These are phyloP conservation scores for Caranx ignobilis DNA, from an alignment of 2,113 vertebrate species.

Conservation along the genomic window DNA sequence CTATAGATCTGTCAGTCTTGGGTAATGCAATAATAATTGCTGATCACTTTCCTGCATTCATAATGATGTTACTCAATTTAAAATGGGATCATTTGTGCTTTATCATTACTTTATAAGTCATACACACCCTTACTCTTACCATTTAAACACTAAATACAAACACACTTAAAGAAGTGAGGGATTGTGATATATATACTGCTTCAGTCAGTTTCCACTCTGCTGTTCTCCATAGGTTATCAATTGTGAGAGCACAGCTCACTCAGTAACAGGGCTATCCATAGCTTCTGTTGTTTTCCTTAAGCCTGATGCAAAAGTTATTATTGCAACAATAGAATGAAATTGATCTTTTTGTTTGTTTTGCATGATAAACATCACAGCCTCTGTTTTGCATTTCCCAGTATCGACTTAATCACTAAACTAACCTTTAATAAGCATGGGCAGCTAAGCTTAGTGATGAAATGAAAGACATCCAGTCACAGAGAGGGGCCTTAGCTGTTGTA, in stretches of 20 bases:
- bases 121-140: background rate
- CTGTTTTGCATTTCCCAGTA: background rate
- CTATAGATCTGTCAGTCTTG: background rate
- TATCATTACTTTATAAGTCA: background rate
- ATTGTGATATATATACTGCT: constrained; percentile 28
- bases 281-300: constrained; percentile 25
- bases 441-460: background rate
- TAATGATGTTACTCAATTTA: background rate
- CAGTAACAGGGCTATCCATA: background rate
- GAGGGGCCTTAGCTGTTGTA: background rate
- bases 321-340: constrained; percentile 27
- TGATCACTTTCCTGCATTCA: background rate
- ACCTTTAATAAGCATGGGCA: background rate
- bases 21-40: background rate
- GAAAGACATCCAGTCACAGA: background rate
- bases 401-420: background rate
- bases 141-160: constrained; percentile 8
- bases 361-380: background rate
- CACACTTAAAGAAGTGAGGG: constrained; percentile 3
- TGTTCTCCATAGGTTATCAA: constrained; percentile 25
- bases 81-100: background rate
- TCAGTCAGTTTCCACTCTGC: constrained; percentile 17
- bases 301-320: constrained; percentile 14
- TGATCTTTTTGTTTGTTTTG: background rate
- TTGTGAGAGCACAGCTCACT: background rate